These are phyloP conservation scores for Gari tellinella DNA, from an alignment of 2,888 invertebrate genomes.

Conservation along the genomic window DNA sequence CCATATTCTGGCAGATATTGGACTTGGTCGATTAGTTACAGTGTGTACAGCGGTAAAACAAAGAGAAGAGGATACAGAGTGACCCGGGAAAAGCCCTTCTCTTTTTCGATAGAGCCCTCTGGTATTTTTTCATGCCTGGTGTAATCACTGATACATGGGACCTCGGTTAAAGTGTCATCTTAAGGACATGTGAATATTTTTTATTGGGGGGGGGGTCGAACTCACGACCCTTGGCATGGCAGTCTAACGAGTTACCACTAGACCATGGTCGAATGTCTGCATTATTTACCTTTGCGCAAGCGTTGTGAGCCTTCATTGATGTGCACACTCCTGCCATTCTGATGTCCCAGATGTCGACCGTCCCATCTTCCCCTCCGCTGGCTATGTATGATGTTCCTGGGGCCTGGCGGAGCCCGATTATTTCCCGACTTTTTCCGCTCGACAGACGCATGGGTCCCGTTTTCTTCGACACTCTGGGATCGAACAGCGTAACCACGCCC, in stretches of 20 bases:
- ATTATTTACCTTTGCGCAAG: constrained; percentile 71
- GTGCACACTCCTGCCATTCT: constrained; percentile 48
- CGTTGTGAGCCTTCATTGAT: constrained; percentile 64
- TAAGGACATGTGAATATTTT: too few species aligned
- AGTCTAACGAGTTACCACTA: too few species aligned
- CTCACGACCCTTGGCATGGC: too few species aligned
- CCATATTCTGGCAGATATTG: neutral
- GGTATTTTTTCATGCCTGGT: too few species aligned
- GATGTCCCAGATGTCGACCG: constrained; percentile 68
- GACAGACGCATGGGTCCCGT: constrained; percentile 8
- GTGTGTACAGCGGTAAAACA: neutral
- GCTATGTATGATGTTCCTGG: constrained; percentile 56
- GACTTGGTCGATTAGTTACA: too few species aligned
- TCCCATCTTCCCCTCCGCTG: constrained; percentile 67
- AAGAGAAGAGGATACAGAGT: neutral
- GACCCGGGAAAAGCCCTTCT: neutral
- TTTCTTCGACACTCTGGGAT: constrained; percentile 30
- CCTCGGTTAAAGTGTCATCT: too few species aligned
- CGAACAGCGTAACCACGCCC: constrained; percentile 58
- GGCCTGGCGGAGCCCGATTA: constrained; percentile 60
- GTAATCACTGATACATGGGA: too few species aligned
- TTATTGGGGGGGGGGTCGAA: too few species aligned
- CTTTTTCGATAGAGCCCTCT: too few species aligned
- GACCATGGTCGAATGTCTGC: too few species aligned
- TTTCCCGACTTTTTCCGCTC: constrained; percentile 56